These are phyloP conservation scores for Microplitis manilae DNA, from an alignment of 2,888 invertebrate genomes.

Conservation along the genomic window DNA sequence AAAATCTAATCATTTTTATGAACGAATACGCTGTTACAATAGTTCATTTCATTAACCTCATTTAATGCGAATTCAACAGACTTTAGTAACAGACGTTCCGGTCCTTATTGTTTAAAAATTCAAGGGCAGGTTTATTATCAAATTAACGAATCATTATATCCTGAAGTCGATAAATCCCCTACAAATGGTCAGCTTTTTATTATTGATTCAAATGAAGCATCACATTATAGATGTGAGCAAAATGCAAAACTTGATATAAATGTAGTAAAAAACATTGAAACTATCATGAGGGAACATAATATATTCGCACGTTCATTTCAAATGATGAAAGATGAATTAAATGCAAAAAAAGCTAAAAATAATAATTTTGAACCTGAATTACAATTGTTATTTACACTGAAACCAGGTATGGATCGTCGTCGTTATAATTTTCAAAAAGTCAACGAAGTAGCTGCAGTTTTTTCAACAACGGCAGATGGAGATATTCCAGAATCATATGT, in stretches of 20 bases:
- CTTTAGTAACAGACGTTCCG: constrained; percentile 24
- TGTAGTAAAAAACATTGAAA: constrained; percentile 21
- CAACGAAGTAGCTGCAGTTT: constrained; percentile 35
- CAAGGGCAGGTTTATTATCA: neutral
- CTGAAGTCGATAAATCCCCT: constrained; percentile 2
- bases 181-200: constrained; percentile 24
- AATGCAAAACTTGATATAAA: constrained; percentile 11
- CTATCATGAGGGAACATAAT: constrained; percentile 33
- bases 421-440: constrained; percentile 9
- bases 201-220: neutral
- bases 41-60: constrained; percentile 34
- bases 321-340: constrained; percentile 31
- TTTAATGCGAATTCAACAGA: constrained; percentile 37
- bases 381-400: neutral
- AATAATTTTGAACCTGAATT: neutral
- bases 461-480: constrained; percentile 48
- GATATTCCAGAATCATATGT: constrained; percentile 49
- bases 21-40: constrained; percentile 24
- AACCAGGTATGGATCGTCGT: constrained; percentile 13
- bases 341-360: constrained; percentile 7
- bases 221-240: neutral
- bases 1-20: constrained; percentile 36
- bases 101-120: too few species aligned
- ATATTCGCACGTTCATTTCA: constrained; percentile 32
- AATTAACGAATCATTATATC: constrained; percentile 41